A percentile compares a stretch with the other conserved stretches of the same genome.
These are phyloP conservation scores for Anthoptus insignis DNA, from an alignment of 2,888 invertebrate genomes.

Conservation along the genomic window DNA sequence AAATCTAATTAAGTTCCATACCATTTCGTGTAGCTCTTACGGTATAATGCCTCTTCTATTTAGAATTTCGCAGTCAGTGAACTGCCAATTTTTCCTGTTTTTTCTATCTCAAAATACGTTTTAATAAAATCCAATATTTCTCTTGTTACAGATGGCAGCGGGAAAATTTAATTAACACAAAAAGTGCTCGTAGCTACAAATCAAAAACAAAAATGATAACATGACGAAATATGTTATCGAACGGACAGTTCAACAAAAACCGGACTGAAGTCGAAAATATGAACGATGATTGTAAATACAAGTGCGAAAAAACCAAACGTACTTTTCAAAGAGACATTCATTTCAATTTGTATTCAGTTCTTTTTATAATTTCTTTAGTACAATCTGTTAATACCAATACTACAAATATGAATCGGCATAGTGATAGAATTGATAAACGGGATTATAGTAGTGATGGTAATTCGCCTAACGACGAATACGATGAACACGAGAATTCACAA, in stretches of 20 bases:
- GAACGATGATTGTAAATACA: conserved; percentile 50
- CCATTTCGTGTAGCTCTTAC: background rate
- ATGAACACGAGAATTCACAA: conserved; percentile 64
- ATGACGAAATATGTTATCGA: conserved; percentile 77
- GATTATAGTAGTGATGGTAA: conserved; percentile 61
- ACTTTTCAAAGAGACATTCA: conserved; percentile 58
- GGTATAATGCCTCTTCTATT: background rate
- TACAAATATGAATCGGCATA: conserved; percentile 75
- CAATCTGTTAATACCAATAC: conserved; percentile 76
- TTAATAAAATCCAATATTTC: conserved; percentile 32
- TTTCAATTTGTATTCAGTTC: conserved; percentile 70
- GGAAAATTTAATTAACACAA: conserved; percentile 50
- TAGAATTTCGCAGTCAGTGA: background rate
- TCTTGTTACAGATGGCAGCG: conserved; percentile 74
- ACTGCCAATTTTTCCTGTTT: background rate
- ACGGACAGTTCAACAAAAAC: conserved; percentile 63
- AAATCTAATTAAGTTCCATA: background rate
- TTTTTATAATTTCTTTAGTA: conserved; percentile 66
- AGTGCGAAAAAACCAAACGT: conserved; percentile 51
- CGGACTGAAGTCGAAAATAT: conserved; percentile 62
- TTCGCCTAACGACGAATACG: conserved; percentile 66
- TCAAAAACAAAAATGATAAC: conserved; percentile 69
- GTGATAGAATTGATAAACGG: conserved; percentile 59
- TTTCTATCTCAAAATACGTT: background rate
- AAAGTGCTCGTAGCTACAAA: conserved; percentile 56